Evolutionary conservation across 2,797 vertebrate genomes (phyloP), one percentile per base, ranked within the genome.

Genomic region (Crocidura indochinensis): DNA sequence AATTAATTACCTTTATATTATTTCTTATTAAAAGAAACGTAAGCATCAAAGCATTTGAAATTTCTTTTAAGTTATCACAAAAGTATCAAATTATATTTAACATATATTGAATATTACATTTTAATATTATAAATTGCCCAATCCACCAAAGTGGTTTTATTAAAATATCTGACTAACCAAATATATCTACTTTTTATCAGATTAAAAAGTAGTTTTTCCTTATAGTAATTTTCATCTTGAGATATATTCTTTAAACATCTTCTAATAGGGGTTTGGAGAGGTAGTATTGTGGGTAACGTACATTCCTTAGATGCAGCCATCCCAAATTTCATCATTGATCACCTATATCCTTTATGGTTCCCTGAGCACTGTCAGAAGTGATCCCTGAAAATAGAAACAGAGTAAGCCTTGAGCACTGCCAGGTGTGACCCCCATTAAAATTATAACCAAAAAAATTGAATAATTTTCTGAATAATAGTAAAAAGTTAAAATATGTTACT

Each of bases 151-250:
- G 46, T 60, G 22, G 49, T 8, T 49, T 93, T 78, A 79, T 68
- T 29, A 95, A 84, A 92, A 56, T 44, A 76, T 53, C 84, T 75
- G 26, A 84, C 60, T 84, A 76, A 75, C 17, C 12, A 24, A 87
- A 78, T 9, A 85, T 65, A 87, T 78, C 2, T 4, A 86, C 64
- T 92, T 88, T 60, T 60, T 76, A 83, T 79, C n/a, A 47, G 64
- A 51, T 4, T 22, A 69, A 44, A 27, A 73, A 60, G 44, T 1
- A 3, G 6, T 44, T 84, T 44, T 87, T 71, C 69, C 19, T 60
- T 67, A 0, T 88, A 85, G 73, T 49, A 79, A 51, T 91, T 83
- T 15, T 31, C 75, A 19, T 75, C 1, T 81, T 56, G n/a, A 65
- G 29, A 90, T 3, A 62, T 65, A 26, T 65, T 65, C 27, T 1